phyloP scores from a whole-genome alignment of 2,113 vertebrate genomes.

The Calidris pugnax region DNA sequence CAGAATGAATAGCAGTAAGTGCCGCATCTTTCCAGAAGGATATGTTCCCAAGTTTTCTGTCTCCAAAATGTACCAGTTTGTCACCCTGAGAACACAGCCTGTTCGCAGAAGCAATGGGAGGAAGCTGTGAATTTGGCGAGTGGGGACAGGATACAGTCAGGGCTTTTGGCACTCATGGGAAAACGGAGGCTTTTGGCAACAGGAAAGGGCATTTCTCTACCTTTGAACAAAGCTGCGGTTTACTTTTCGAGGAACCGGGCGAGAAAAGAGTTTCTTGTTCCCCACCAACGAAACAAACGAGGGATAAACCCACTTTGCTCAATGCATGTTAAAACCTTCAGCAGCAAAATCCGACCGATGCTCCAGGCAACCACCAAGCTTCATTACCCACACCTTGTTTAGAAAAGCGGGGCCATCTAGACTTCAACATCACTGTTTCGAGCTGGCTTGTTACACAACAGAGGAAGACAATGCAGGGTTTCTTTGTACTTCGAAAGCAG shows the following conservation, averaged over 20 bases:
- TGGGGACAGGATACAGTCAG: neutral
- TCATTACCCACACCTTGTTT: neutral
- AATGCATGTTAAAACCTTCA: fast-evolving
- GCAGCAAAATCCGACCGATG: neutral
- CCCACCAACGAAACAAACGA: neutral
- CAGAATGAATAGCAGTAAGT: neutral
- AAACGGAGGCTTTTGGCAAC: neutral
- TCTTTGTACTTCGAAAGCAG: neutral
- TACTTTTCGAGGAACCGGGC: neutral
- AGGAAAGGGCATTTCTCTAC: neutral
- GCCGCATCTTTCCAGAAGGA: neutral
- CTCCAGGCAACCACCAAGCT: neutral
- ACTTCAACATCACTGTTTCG: neutral
- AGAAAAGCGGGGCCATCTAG: neutral
- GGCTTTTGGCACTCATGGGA: neutral
- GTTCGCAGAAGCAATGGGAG: neutral
- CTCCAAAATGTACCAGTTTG: neutral
- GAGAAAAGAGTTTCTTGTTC: neutral
- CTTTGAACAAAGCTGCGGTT: neutral
- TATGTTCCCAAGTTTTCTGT: neutral
- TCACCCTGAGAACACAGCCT: neutral
- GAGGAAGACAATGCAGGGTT: neutral
- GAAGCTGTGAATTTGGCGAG: neutral
- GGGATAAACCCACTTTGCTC: neutral
- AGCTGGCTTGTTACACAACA: neutral